Percentiles rank a stretch among this genome's conserved stretches.
phyloP scores from a whole-genome alignment of 1,140 invertebrate genomes.

The Trichonephila inaurata region DNA sequence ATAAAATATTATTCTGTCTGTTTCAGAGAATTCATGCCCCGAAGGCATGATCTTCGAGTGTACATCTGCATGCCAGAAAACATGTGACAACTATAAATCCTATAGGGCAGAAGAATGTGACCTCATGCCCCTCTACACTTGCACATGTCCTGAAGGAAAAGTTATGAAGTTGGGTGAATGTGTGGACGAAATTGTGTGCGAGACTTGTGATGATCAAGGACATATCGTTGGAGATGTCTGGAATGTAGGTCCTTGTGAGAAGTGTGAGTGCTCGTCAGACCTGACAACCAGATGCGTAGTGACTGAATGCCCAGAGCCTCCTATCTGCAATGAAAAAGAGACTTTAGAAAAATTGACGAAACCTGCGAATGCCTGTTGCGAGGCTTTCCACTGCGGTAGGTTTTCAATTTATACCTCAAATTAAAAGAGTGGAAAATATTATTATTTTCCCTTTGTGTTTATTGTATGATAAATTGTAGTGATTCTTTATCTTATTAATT shows the following conservation, averaged over 20 bases:
- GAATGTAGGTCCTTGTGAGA: slow-evolving; percentile 39
- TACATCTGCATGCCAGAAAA: slow-evolving; percentile 85
- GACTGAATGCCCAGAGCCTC: slow-evolving; percentile 24
- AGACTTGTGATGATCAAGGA: slow-evolving; percentile 63
- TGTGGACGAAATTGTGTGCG: slow-evolving; percentile 84
- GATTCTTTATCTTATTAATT: too few relatives aligned
- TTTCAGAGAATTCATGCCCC: slow-evolving; percentile 78
- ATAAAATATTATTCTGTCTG: neutral
- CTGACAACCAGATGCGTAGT: slow-evolving; percentile 28
- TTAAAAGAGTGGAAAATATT: too few relatives aligned
- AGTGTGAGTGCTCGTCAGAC: slow-evolving; percentile 28
- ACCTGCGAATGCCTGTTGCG: slow-evolving; percentile 25
- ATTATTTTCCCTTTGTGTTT: too few relatives aligned
- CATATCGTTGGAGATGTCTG: slow-evolving; percentile 68
- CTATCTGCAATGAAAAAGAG: slow-evolving; percentile 50
- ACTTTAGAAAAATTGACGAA: neutral
- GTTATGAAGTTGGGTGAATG: slow-evolving; percentile 85
- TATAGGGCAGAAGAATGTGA: slow-evolving; percentile 82
- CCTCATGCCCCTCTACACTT: slow-evolving; percentile 86
- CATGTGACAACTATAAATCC: slow-evolving; percentile 84
- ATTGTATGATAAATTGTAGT: too few relatives aligned
- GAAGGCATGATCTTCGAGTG: slow-evolving; percentile 86
- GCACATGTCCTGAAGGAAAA: slow-evolving; percentile 88
- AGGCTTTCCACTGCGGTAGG: slow-evolving; percentile 49
- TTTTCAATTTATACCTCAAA: neutral